Evolutionary conservation across 2,113 vertebrate genomes (phyloP).

Genomic region (Pteruthius melanotis): DNA sequence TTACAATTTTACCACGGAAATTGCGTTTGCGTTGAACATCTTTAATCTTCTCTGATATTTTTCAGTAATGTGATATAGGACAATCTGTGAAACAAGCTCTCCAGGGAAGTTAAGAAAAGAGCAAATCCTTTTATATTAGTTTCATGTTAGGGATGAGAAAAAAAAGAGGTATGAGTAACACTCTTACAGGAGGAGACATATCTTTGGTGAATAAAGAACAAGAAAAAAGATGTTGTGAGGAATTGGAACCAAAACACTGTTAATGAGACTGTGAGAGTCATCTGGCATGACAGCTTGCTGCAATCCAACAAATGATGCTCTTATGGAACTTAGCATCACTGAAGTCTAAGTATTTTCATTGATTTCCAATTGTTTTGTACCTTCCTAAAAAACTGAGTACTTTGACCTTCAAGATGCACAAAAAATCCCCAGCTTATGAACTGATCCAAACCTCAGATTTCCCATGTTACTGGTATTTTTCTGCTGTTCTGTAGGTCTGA

Average conservation of each 20-base stretch:
- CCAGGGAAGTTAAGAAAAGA: not conserved
- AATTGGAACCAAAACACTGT: not conserved
- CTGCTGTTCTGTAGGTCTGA: not conserved
- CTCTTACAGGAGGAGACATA: not conserved
- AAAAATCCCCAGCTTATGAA: not conserved
- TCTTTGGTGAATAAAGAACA: not conserved
- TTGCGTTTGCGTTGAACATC: not conserved
- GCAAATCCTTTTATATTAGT: not conserved
- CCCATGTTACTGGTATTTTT: not conserved
- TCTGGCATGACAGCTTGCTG: not conserved
- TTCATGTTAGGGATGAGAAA: not conserved
- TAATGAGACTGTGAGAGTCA: not conserved
- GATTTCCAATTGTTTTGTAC: not conserved
- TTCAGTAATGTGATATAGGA: not conserved
- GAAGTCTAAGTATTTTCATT: not conserved
- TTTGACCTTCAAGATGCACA: not conserved
- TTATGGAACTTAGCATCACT: not conserved
- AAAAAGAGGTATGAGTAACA: not conserved
- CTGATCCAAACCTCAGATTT: not conserved
- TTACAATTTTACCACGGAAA: not conserved
- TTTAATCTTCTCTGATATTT: not conserved
- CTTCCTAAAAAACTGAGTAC: not conserved
- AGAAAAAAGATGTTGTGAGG: not conserved
- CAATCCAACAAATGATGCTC: not conserved
- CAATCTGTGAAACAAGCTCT: not conserved